Percentiles rank a stretch among this genome's conserved stretches.
Evolutionary conservation across 2,113 vertebrate genomes (phyloP).

Genomic region (Ammospiza nelsoni): DNA sequence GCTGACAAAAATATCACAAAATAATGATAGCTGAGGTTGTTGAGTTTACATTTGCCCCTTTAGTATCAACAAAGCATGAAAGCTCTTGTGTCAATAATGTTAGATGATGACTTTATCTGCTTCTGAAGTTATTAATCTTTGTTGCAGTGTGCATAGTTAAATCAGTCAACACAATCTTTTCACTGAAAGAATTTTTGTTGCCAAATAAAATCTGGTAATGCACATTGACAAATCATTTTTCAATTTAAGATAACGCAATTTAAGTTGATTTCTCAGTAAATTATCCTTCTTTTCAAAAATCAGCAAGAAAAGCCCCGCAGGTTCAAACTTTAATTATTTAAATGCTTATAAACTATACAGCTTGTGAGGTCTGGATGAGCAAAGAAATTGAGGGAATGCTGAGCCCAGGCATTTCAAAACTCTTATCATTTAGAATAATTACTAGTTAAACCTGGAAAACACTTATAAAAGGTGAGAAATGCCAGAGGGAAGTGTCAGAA

Average conservation of each 20-base stretch:
- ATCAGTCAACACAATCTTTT: constrained; percentile 18
- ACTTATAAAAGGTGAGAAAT: neutral
- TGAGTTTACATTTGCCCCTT: neutral
- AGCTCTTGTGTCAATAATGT: neutral
- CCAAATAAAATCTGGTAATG: constrained; percentile 5
- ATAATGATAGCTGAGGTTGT: neutral
- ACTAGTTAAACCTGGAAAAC: neutral
- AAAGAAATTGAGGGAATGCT: constrained; percentile 34
- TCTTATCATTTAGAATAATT: constrained; percentile 36
- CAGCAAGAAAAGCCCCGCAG: constrained; percentile 1
- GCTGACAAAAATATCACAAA: constrained; percentile 21
- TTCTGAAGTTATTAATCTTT: constrained; percentile 31
- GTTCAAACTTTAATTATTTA: constrained; percentile 59
- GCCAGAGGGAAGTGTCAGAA: neutral
- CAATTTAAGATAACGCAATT: constrained; percentile 19
- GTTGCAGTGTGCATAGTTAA: constrained; percentile 4
- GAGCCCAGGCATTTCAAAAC: constrained; percentile 30
- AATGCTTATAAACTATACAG: constrained; percentile 13
- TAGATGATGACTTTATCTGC: neutral
- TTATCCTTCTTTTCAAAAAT: constrained; percentile 2
- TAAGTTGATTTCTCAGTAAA: constrained; percentile 33
- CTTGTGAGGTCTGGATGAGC: constrained; percentile 39
- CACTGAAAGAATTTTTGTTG: neutral
- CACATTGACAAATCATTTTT: constrained; percentile 36
- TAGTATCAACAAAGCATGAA: neutral